phyloP scores from a whole-genome alignment of 2,888 invertebrate genomes.

The Spodoptera exigua region DNA sequence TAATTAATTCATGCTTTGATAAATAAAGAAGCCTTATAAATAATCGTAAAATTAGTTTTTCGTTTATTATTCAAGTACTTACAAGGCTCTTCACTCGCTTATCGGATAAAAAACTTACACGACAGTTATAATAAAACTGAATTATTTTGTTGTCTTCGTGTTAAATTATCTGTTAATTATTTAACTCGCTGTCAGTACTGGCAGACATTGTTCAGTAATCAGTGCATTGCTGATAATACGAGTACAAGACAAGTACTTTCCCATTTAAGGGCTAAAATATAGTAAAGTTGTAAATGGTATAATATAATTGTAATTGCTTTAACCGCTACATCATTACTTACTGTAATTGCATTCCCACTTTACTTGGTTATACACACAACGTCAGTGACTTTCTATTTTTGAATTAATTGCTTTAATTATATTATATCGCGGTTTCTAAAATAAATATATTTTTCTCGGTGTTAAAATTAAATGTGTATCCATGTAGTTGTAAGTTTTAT shows the following conservation, averaged over 20 bases:
- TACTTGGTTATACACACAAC: conserved; percentile 20
- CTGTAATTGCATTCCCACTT: conserved; percentile 44
- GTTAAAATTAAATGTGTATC: too few relatives aligned
- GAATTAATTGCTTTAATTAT: conserved; percentile 36
- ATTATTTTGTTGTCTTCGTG: conserved; percentile 4
- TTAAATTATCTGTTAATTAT: neutral
- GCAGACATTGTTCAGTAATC: neutral
- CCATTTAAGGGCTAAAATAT: conserved; percentile 16
- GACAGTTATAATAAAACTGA: too few relatives aligned
- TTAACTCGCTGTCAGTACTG: neutral
- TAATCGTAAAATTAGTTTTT: too few relatives aligned
- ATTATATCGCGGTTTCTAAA: conserved; percentile 13
- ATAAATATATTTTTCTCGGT: neutral
- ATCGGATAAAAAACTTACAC: too few relatives aligned
- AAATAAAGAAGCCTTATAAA: too few relatives aligned
- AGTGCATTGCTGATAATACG: neutral
- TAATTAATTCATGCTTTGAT: too few relatives aligned
- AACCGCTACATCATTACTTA: conserved; percentile 28
- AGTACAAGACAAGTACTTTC: conserved; percentile 16
- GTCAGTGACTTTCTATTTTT: conserved; percentile 41
- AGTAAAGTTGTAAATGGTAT: conserved; percentile 26
- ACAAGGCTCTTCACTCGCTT: too few relatives aligned
- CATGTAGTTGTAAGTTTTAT: too few relatives aligned
- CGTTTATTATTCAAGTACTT: too few relatives aligned
- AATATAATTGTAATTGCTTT: conserved; percentile 35